A percentile compares a stretch with the other conserved stretches of the same genome.
Evolutionary conservation across 1,140 invertebrate species (phyloP).

Genomic region (Choristoneura fumiferana): DNA sequence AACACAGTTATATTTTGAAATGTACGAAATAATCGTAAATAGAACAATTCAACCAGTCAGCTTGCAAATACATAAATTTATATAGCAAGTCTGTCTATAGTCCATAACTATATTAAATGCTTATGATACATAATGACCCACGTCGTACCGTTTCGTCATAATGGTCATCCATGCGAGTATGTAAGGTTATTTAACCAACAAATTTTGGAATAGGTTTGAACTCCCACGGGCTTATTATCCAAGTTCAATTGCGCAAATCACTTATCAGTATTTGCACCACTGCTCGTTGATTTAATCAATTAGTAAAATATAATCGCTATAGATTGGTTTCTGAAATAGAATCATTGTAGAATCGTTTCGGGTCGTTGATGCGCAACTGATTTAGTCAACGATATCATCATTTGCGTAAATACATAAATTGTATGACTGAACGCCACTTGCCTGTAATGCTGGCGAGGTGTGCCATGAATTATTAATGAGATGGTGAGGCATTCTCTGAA

Average conservation of each 20-base stretch:
- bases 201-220: too few relatives aligned
- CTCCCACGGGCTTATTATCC: not conserved
- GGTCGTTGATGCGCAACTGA: conserved; percentile 12
- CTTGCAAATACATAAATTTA: too few relatives aligned
- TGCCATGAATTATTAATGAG: conserved; percentile 6
- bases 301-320: conserved; percentile 8
- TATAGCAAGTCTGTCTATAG: too few relatives aligned
- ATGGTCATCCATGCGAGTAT: too few relatives aligned
- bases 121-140: too few relatives aligned
- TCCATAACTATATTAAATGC: too few relatives aligned
- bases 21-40: too few relatives aligned
- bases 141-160: too few relatives aligned
- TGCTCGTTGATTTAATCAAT: conserved; percentile 14
- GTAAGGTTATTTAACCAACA: too few relatives aligned
- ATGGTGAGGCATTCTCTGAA: too few relatives aligned
- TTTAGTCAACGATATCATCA: conserved; percentile 16
- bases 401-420: conserved; percentile 17
- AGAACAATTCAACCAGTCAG: too few relatives aligned
- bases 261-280: conserved; percentile 1
- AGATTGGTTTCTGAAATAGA: conserved; percentile 11
- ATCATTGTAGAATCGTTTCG: conserved; percentile 13
- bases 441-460: conserved; percentile 2
- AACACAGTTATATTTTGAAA: too few relatives aligned
- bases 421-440: not conserved
- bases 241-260: conserved; percentile 9